Percentiles rank a stretch among this genome's conserved stretches.
phyloP scores from a whole-genome alignment of 2,113 vertebrate species.

The Megatriorchis doriae region DNA sequence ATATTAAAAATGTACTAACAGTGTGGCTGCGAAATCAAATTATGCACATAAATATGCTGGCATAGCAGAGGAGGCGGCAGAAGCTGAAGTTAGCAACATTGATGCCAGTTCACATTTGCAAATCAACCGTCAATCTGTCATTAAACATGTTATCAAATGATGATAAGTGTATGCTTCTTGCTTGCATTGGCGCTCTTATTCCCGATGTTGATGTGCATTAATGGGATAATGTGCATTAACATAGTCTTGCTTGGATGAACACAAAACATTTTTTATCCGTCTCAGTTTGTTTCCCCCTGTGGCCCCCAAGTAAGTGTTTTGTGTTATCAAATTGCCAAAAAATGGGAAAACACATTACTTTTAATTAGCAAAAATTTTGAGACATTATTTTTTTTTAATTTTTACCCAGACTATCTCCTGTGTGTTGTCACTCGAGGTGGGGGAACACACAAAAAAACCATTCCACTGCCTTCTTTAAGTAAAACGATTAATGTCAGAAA shows the following conservation, averaged over 20 bases:
- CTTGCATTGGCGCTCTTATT: conserved; percentile 82
- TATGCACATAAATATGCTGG: conserved; percentile 91
- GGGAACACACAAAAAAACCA: not conserved
- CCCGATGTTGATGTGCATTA: conserved; percentile 91
- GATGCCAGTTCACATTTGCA: conserved; percentile 91
- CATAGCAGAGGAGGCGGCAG: conserved; percentile 83
- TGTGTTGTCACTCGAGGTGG: conserved; percentile 10
- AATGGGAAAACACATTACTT: conserved; percentile 76
- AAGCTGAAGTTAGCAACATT: conserved; percentile 86
- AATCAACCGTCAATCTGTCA: conserved; percentile 96
- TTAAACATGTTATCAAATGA: conserved; percentile 99
- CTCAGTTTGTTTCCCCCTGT: conserved; percentile 85
- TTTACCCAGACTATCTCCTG: conserved; percentile 17
- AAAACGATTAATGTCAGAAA: conserved; percentile 76
- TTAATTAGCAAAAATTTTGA: conserved; percentile 79
- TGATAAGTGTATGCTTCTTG: conserved; percentile 89
- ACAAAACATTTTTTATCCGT: conserved; percentile 91
- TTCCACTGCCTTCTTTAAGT: conserved; percentile 60
- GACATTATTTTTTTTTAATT: conserved; percentile 6
- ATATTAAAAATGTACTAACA: conserved; percentile 90
- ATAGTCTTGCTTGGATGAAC: conserved; percentile 92
- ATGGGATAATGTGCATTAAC: conserved; percentile 94
- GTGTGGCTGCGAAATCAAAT: conserved; percentile 89
- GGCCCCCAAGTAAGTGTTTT: conserved; percentile 84
- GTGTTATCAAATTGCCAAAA: conserved; percentile 83